A percentile compares a stretch with the other conserved stretches of the same genome.
Conservation (phyloP, 2,888 invertebrate genomes). For the Drosophila kokeensis region DNA sequence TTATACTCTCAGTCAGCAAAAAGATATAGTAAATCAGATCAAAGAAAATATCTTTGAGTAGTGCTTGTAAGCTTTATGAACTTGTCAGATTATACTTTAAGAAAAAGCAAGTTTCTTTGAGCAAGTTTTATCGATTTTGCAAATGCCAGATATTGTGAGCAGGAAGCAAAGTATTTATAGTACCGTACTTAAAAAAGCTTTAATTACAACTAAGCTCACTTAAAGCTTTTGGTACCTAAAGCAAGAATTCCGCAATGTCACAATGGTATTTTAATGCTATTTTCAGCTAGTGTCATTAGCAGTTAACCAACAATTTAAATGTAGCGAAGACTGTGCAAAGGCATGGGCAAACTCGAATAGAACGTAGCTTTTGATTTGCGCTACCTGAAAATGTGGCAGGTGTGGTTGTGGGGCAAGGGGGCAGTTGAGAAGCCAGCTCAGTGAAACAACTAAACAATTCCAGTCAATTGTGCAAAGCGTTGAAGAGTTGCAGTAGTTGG, state of each 20-base stretch:
- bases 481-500: constrained; percentile 22
- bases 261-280: too few relatives aligned
- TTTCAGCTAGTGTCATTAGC: too few relatives aligned
- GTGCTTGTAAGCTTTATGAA: not conserved
- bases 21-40: not conserved
- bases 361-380: constrained; percentile 46
- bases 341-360: not conserved
- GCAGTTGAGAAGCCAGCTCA: constrained; percentile 19
- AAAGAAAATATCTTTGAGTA: not conserved
- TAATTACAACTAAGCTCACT: too few relatives aligned
- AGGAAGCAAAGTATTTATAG: not conserved
- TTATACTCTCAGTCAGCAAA: not conserved
- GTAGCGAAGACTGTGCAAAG: constrained; percentile 35
- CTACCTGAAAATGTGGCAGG: constrained; percentile 15
- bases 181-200: not conserved
- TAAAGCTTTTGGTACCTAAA: too few relatives aligned
- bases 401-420: not conserved
- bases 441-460: constrained; percentile 38
- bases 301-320: not conserved
- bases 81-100: not conserved
- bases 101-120: not conserved
- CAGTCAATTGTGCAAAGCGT: constrained; percentile 62
- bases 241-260: too few relatives aligned
- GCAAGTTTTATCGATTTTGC: not conserved
- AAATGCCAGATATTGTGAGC: not conserved